Conservation (phyloP, 2,797 vertebrate genomes). For the Crenuchus spilurus region DNA sequence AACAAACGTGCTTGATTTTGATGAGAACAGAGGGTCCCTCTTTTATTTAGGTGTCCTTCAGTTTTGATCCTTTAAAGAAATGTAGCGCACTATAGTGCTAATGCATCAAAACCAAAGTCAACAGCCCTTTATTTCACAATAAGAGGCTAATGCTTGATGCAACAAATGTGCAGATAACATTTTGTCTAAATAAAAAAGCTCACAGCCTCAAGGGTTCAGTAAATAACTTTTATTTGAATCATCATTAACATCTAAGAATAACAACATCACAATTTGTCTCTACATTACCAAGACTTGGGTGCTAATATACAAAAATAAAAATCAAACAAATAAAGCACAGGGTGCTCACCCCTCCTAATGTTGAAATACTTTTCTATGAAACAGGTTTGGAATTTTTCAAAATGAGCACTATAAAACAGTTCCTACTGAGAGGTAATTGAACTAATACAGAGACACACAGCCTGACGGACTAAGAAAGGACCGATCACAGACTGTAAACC, state of each 20-base stretch:
- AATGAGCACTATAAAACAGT: slow-evolving; percentile 58
- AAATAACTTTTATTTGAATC: slow-evolving; percentile 87
- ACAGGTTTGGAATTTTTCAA: slow-evolving; percentile 57
- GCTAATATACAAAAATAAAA: slow-evolving; percentile 88
- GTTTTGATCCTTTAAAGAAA: slow-evolving; percentile 8
- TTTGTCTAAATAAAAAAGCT: slow-evolving; percentile 70
- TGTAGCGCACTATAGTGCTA: neutral
- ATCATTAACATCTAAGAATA: slow-evolving; percentile 85
- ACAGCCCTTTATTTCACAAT: neutral
- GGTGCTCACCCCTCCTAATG: slow-evolving; percentile 53
- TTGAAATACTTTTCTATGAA: slow-evolving; percentile 58
- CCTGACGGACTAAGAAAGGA: slow-evolving; percentile 48
- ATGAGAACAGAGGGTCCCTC: neutral
- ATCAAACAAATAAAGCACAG: slow-evolving; percentile 65
- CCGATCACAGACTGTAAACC: slow-evolving; percentile 40
- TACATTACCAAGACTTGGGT: slow-evolving; percentile 83
- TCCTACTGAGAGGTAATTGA: slow-evolving; percentile 54
- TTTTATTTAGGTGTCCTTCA: neutral
- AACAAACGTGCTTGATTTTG: neutral
- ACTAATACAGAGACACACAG: slow-evolving; percentile 53
- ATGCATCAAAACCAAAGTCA: slow-evolving; percentile 11
- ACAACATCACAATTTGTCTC: slow-evolving; percentile 69
- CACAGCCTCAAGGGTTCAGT: slow-evolving; percentile 85
- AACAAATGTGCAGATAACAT: slow-evolving; percentile 23
- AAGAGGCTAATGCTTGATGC: slow-evolving; percentile 1